Evolutionary conservation across 2,888 invertebrate genomes (phyloP).

Genomic region (Melieria omissa): DNA sequence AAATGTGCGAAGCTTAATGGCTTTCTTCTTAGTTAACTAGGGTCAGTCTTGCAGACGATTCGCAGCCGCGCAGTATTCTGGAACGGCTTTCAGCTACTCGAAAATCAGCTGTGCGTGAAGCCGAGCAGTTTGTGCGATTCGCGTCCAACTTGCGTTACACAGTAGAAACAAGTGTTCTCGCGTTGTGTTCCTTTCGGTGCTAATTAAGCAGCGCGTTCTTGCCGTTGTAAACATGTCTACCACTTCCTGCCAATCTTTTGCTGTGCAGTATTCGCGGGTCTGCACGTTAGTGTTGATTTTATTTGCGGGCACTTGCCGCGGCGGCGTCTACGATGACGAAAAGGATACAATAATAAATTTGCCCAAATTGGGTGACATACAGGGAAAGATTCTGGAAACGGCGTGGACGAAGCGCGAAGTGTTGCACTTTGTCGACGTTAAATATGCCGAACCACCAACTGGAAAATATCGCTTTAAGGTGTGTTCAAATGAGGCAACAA

Average conservation of each 20-base stretch:
- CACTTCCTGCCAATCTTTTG: no score
- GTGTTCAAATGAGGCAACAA: slow-evolving; percentile 23
- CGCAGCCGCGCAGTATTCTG: slow-evolving; percentile 21
- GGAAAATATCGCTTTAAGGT: slow-evolving; percentile 63
- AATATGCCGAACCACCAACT: slow-evolving; percentile 62
- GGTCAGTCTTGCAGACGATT: slow-evolving; percentile 21
- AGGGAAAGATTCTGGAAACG: slow-evolving; percentile 57
- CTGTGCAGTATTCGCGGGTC: background rate
- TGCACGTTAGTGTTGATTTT: slow-evolving; percentile 1
- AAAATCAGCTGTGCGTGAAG: no score
- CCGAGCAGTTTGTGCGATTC: no score
- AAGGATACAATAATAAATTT: slow-evolving; percentile 56
- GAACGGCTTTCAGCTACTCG: background rate
- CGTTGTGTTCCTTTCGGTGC: no score
- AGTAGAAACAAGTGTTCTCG: no score
- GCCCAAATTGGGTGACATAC: slow-evolving; percentile 58
- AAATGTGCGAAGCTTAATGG: slow-evolving; percentile 13
- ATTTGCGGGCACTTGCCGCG: slow-evolving; percentile 2
- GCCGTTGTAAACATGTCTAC: no score
- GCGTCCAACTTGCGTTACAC: no score
- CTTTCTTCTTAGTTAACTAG: slow-evolving; percentile 13
- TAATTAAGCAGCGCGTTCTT: no score
- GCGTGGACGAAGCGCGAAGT: slow-evolving; percentile 60
- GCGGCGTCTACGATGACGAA: slow-evolving; percentile 52
- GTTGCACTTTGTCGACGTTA: slow-evolving; percentile 62